These are phyloP conservation scores for Polyploca ridens DNA, from an alignment of 2,888 invertebrate genomes.

Conservation along the genomic window DNA sequence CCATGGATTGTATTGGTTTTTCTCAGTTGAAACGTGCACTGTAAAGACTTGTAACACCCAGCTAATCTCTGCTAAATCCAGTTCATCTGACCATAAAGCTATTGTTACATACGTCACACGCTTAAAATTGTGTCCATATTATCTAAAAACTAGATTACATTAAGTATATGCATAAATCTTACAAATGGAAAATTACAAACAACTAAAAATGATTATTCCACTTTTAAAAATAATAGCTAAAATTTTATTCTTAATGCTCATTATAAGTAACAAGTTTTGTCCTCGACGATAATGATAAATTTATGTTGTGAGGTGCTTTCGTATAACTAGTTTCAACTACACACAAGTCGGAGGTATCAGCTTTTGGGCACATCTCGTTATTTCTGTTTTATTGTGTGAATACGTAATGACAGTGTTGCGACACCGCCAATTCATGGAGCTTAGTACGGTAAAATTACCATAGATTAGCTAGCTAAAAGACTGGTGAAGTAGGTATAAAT, in stretches of 20 bases:
- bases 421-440: slow-evolving; percentile 75
- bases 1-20: too few species aligned
- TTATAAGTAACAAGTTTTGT: slow-evolving; percentile 40
- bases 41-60: background rate
- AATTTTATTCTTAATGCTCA: slow-evolving; percentile 27
- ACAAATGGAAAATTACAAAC: background rate
- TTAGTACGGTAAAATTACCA: slow-evolving; percentile 66
- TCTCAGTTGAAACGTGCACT: too few species aligned
- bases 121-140: too few species aligned
- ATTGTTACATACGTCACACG: too few species aligned
- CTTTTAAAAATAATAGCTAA: slow-evolving; percentile 13
- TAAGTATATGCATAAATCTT: background rate
- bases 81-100: too few species aligned
- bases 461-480: slow-evolving; percentile 45
- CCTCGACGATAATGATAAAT: slow-evolving; percentile 34
- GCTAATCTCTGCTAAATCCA: background rate
- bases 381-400: slow-evolving; percentile 82
- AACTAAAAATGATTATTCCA: slow-evolving; percentile 26
- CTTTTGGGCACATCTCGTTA: slow-evolving; percentile 71
- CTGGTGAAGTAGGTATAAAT: slow-evolving; percentile 15
- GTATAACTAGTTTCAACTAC: slow-evolving; percentile 22
- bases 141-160: background rate
- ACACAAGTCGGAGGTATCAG: slow-evolving; percentile 7
- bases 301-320: slow-evolving; percentile 30
- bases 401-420: slow-evolving; percentile 75